Evolutionary conservation across 2,113 vertebrate species (phyloP).

Genomic region (Cryptomyrus ogoouensis): DNA sequence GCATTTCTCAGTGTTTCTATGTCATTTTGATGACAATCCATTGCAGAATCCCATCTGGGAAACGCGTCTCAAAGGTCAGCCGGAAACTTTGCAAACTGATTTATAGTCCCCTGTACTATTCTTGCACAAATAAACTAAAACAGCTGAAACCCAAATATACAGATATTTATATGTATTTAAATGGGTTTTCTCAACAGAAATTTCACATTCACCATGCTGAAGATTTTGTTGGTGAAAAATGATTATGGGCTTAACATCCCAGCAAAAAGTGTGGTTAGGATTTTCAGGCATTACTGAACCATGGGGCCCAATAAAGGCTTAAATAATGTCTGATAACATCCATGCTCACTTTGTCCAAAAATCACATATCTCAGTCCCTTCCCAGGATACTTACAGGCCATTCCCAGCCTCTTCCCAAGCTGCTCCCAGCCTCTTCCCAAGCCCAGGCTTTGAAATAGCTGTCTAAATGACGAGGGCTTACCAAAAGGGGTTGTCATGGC

Average conservation of each 20-base stretch:
- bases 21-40: background rate
- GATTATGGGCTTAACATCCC: background rate
- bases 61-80: background rate
- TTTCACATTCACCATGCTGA: background rate
- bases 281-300: background rate
- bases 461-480: slow-evolving; percentile 42
- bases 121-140: background rate
- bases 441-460: background rate
- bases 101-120: background rate
- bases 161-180: background rate
- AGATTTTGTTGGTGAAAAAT: background rate
- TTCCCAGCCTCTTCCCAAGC: background rate
- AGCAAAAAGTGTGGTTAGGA: background rate
- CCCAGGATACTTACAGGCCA: background rate
- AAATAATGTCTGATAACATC: background rate
- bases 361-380: background rate
- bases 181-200: background rate
- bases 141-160: background rate
- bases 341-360: background rate
- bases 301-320: background rate
- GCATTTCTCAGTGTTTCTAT: background rate
- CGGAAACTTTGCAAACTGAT: background rate
- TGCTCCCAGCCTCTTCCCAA: background rate
- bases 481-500: slow-evolving; percentile 57
- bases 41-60: background rate